Conservation (phyloP, 2,113 vertebrate species). For the Eulemur rufifrons region DNA sequence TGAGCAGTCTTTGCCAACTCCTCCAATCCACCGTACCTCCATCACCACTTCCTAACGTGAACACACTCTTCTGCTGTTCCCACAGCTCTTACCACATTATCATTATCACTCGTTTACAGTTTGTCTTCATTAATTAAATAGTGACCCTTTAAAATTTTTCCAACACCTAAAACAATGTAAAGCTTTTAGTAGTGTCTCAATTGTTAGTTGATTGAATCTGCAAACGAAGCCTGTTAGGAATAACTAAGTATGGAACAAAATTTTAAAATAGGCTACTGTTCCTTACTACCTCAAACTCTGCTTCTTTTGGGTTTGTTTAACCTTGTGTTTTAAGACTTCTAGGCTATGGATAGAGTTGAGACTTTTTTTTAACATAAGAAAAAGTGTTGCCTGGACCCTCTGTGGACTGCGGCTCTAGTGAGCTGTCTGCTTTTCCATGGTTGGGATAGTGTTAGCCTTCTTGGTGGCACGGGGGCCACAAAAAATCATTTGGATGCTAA, state of each 20-base stretch:
- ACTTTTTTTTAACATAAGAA: background rate
- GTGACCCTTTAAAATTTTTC: background rate
- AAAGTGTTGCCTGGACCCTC: background rate
- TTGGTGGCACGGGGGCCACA: background rate
- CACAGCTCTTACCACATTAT: background rate
- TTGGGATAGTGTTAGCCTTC: background rate
- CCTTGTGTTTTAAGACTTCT: background rate
- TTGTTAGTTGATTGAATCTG: background rate
- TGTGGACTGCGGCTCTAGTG: too few species aligned
- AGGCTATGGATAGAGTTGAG: background rate
- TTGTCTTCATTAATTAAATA: background rate
- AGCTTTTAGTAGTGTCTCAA: background rate
- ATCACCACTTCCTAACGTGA: background rate
- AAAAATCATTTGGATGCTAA: background rate
- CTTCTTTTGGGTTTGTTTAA: background rate
- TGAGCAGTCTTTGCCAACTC: background rate
- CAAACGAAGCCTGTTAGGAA: background rate
- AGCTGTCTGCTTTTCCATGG: background rate
- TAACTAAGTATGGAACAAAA: background rate
- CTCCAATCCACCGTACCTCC: background rate
- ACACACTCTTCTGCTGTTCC: background rate
- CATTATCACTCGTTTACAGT: background rate
- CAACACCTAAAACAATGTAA: background rate
- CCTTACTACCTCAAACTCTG: background rate
- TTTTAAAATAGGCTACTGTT: background rate